A percentile compares a stretch with the other conserved stretches of the same genome.
These are phyloP conservation scores for Dendrophyllia cribrosa DNA, from an alignment of 64 coral and sea anemone genomes.

Conservation along the genomic window DNA sequence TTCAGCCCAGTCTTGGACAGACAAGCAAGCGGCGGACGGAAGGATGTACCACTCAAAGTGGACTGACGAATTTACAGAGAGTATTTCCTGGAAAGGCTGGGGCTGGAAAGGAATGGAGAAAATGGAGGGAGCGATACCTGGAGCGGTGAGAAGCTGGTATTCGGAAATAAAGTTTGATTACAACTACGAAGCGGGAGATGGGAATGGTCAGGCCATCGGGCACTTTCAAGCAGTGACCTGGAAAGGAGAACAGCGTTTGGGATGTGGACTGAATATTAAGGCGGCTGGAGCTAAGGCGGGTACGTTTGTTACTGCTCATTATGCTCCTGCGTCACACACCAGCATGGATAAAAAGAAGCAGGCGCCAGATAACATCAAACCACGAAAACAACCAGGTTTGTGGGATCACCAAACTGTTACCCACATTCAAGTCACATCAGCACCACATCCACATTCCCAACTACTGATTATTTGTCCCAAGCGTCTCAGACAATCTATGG, in stretches of 20 bases:
- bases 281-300: slow-evolving; percentile 10
- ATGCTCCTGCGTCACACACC: slow-evolving; percentile 71
- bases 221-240: slow-evolving; percentile 79
- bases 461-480: no score
- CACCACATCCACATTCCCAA: no score
- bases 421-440: no score
- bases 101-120: slow-evolving; percentile 55
- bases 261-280: slow-evolving; percentile 75
- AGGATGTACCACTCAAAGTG: slow-evolving; percentile 15
- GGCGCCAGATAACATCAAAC: slow-evolving; percentile 20
- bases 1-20: slow-evolving; percentile 80
- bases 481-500: no score
- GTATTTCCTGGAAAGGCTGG: slow-evolving; percentile 84
- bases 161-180: slow-evolving; percentile 87
- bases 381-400: slow-evolving; percentile 48
- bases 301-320: slow-evolving; percentile 82
- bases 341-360: slow-evolving; percentile 10
- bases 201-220: slow-evolving; percentile 24
- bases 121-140: slow-evolving; percentile 77
- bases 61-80: slow-evolving; percentile 44
- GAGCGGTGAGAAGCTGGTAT: slow-evolving; percentile 88
- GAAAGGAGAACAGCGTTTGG: slow-evolving; percentile 55
- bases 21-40: slow-evolving; percentile 34
- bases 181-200: slow-evolving; percentile 36
- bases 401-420: no score